Evolutionary conservation across 2,113 vertebrate species (phyloP).

Genomic region (Aphyosemion australe): DNA sequence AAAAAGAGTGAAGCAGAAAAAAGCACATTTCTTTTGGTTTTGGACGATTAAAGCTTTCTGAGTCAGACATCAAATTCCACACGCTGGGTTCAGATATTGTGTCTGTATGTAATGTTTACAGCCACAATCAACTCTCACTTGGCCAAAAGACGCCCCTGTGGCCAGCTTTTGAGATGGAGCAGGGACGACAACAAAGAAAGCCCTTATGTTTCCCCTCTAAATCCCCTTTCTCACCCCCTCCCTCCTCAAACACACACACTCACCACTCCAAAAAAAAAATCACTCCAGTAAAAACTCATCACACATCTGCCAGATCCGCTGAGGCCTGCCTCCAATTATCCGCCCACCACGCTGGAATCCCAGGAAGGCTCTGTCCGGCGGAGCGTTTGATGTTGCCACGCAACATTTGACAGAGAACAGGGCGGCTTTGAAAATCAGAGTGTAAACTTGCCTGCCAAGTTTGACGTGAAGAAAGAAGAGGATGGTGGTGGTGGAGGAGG

Average conservation of each 20-base stretch:
- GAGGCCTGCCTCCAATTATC: conserved; percentile 79
- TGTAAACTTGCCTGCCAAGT: conserved; percentile 78
- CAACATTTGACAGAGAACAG: conserved; percentile 81
- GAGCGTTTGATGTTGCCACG: conserved; percentile 79
- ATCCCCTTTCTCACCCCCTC: conserved; percentile 36
- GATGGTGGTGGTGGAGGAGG: conserved; percentile 33
- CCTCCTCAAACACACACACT: conserved; percentile 33
- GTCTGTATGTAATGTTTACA: conserved; percentile 75
- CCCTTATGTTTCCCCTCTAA: conserved; percentile 73
- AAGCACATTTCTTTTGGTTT: conserved; percentile 50
- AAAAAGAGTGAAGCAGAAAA: conserved; percentile 51
- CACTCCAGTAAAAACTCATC: conserved; percentile 74
- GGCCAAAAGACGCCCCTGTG: conserved; percentile 66
- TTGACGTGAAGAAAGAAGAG: conserved; percentile 72
- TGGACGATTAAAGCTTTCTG: conserved; percentile 62
- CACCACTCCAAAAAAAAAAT: conserved; percentile 39
- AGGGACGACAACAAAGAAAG: conserved; percentile 70
- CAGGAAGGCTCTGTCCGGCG: conserved; percentile 74
- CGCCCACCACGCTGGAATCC: conserved; percentile 77
- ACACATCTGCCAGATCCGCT: conserved; percentile 75
- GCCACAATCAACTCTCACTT: conserved; percentile 61
- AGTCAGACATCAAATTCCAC: conserved; percentile 79
- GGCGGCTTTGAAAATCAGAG: conserved; percentile 74
- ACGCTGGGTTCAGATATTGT: conserved; percentile 75
- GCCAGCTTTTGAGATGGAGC: conserved; percentile 59